phyloP scores from a whole-genome alignment of 2,797 vertebrate genomes.

The Parambassis ranga region DNA sequence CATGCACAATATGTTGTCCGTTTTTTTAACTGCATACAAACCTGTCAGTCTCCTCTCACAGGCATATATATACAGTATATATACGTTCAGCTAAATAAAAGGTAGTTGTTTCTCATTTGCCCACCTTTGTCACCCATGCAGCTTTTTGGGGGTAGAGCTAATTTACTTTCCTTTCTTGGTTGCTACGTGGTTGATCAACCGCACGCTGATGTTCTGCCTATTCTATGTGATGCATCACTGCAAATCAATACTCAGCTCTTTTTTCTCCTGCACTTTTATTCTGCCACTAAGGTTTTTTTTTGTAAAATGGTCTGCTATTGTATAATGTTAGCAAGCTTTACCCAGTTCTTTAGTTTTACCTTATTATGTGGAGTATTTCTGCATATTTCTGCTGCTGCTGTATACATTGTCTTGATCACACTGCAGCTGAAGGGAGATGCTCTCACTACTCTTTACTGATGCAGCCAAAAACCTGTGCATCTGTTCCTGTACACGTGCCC shows the following conservation, averaged over 20 bases:
- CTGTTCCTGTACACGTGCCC: slow-evolving; percentile 31
- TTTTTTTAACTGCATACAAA: slow-evolving; percentile 30
- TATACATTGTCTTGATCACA: slow-evolving; percentile 36
- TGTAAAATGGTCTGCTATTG: slow-evolving; percentile 17
- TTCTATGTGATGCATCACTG: slow-evolving; percentile 42
- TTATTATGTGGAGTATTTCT: slow-evolving; percentile 3
- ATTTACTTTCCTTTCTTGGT: slow-evolving; percentile 35
- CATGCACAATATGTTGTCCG: slow-evolving; percentile 22
- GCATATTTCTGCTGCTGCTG: slow-evolving; percentile 13
- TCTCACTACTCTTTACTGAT: slow-evolving; percentile 28
- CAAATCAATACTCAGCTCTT: slow-evolving; percentile 51
- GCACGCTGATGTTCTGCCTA: slow-evolving; percentile 46
- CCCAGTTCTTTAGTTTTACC: slow-evolving; percentile 8
- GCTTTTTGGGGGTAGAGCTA: slow-evolving; percentile 27
- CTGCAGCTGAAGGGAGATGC: slow-evolving; percentile 24
- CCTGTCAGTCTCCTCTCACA: slow-evolving; percentile 14
- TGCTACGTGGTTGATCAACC: slow-evolving; percentile 54
- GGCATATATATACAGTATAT: no score
- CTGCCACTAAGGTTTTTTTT: slow-evolving; percentile 8
- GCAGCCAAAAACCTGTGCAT: slow-evolving; percentile 34
- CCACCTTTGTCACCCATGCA: slow-evolving; percentile 5
- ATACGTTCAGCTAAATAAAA: slow-evolving; percentile 19
- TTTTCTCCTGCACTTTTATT: slow-evolving; percentile 42
- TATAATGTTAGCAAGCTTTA: slow-evolving; percentile 12
- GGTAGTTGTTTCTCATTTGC: slow-evolving; percentile 11